Conservation (phyloP, 2,113 vertebrate genomes). For the Erythrocercus mccallii region DNA sequence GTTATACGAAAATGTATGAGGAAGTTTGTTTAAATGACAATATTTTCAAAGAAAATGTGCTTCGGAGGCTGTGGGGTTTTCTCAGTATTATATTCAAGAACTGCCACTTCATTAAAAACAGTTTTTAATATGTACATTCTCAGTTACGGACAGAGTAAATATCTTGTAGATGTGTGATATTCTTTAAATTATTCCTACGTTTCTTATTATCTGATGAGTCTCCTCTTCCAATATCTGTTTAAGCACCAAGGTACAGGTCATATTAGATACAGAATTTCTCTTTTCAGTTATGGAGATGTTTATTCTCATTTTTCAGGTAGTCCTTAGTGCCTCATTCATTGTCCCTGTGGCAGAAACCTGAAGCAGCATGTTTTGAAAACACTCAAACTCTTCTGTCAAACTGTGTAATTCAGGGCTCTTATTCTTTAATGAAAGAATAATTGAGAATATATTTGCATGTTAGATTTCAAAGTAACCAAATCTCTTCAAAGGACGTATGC, state of each 20-base stretch:
- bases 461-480: not conserved
- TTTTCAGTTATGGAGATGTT: not conserved
- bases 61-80: fast-evolving
- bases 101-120: not conserved
- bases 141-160: constrained; percentile 57
- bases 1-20: not conserved
- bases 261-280: not conserved
- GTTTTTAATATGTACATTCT: not conserved
- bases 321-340: not conserved
- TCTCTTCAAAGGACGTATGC: not conserved
- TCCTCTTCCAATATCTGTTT: not conserved
- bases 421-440: not conserved
- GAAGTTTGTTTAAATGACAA: not conserved
- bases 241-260: not conserved
- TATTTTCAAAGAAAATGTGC: not conserved
- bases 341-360: not conserved
- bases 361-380: not conserved
- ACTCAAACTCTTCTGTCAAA: not conserved
- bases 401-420: not conserved
- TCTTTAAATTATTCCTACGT: not conserved
- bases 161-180: not conserved
- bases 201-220: not conserved
- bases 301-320: not conserved
- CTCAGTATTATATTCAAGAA: not conserved
- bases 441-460: not conserved